Evolutionary conservation across 2,113 vertebrate species (phyloP), one percentile per base, ranked within the genome.

Genomic region (Sinocyclocheilus anshuiensis): DNA sequence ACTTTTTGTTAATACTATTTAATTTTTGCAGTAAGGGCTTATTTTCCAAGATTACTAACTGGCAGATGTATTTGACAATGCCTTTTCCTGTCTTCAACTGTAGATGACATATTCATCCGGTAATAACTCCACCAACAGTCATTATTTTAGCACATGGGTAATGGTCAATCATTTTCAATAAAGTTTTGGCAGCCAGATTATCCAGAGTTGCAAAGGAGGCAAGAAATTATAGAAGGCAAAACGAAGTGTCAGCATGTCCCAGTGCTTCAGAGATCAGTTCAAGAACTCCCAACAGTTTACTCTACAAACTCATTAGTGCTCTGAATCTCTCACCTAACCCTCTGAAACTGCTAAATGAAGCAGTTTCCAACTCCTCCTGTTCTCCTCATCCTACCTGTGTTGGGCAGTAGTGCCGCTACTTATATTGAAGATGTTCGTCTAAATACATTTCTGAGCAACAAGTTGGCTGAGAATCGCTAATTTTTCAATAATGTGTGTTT

Each of bases 241-340:
- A 86, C 69, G 88, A 90, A 90, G 87, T 91, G 92, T 94, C 93
- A 94, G 93, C 92, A 94, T 91, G 88, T 90, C 91, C 91, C 90
- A 15, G 0, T 87, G 90, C 90, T 87, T 86, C 77, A 77, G 86
- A 84, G 87, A 87, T 75, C 71, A 75, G 88, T 86, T 91, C 87
- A n/a, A 4, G 79, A 86, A 88, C 89, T 89, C 86, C 18, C 61
- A 86, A 79, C 74, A 87, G 86, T 86, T 88, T 81, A 86, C 87
- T 87, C 24, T 11, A 88, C 88, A 88, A 91, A 85, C 92, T 92
- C 89, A 89, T 93, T 95, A 95, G 92, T 92, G 92, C 91, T 90
- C 87, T 88, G 74, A 86, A 90, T 86, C 84, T 90, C 84, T 65
- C 85, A 89, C 78, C 86, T 86, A 91, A 75, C 59, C 85, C 88